Conservation (phyloP, 2,888 invertebrate genomes). For the Tillus elongatus region DNA sequence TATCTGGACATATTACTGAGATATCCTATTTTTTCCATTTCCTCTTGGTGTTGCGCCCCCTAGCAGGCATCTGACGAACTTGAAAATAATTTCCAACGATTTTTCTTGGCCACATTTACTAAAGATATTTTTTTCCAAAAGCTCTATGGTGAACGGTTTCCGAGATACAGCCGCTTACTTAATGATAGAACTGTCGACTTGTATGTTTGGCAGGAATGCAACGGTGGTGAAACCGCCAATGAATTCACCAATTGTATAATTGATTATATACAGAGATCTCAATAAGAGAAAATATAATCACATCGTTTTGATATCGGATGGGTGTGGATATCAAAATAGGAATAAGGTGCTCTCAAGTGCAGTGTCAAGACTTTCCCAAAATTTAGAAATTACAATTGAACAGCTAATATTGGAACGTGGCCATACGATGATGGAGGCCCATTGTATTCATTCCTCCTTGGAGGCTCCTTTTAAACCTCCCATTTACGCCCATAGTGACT, state of each 20-base stretch:
- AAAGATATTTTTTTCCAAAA: too few species aligned
- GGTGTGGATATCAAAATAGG: constrained; percentile 2
- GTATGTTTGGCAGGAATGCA: constrained; percentile 2
- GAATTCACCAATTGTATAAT: constrained; percentile 1
- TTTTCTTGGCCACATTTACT: too few species aligned
- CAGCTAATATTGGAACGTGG: constrained; percentile 4
- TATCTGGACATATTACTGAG: too few species aligned
- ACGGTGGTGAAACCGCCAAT: neutral
- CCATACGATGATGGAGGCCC: constrained; percentile 2
- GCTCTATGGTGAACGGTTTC: too few species aligned
- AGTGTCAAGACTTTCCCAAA: neutral
- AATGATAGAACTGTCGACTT: constrained; percentile 2
- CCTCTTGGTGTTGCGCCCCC: too few species aligned
- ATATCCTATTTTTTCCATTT: too few species aligned
- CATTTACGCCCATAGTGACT: constrained; percentile 1
- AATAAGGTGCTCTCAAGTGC: constrained; percentile 4
- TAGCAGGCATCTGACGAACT: too few species aligned
- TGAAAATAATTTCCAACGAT: too few species aligned
- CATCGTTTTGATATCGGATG: constrained; percentile 3
- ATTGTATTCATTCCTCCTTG: constrained; percentile 2
- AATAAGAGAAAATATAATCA: constrained; percentile 1
- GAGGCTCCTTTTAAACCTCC: constrained; percentile 1
- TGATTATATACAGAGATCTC: constrained; percentile 1
- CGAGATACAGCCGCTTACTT: too few species aligned
- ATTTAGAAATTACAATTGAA: neutral